These are phyloP conservation scores for Glomeris marginata DNA, from an alignment of 2,888 invertebrate species.

Conservation along the genomic window DNA sequence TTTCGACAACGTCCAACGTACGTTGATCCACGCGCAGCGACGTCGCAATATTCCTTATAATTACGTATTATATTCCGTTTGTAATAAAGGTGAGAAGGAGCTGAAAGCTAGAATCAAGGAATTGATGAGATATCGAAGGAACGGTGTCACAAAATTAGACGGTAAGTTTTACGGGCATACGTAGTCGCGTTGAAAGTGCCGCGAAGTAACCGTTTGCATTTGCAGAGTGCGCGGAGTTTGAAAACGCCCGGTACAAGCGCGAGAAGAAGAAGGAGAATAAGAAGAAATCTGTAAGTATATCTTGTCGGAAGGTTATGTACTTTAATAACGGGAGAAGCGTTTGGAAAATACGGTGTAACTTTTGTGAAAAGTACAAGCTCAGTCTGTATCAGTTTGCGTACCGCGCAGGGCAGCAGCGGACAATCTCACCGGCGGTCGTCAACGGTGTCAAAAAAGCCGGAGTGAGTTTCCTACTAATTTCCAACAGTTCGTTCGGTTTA, in stretches of 20 bases:
- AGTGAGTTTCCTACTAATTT: conserved; percentile 23
- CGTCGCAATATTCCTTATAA: neutral
- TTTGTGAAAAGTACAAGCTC: neutral
- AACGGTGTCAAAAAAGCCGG: conserved; percentile 28
- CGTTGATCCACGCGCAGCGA: conserved; percentile 10
- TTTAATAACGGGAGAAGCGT: no score
- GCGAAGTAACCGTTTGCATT: conserved; percentile 32
- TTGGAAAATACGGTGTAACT: no score
- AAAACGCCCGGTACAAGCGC: conserved; percentile 41
- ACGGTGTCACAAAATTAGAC: conserved; percentile 51
- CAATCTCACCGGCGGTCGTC: conserved; percentile 30
- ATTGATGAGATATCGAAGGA: conserved; percentile 59
- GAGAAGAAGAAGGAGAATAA: conserved; percentile 48
- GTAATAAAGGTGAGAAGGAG: conserved; percentile 51
- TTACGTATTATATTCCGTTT: neutral
- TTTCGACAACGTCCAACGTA: conserved; percentile 42
- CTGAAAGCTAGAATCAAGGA: conserved; percentile 67
- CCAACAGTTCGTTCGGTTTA: neutral
- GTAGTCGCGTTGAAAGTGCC: conserved; percentile 6
- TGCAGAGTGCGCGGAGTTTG: conserved; percentile 76
- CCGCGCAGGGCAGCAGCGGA: conserved; percentile 73
- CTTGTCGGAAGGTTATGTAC: conserved; percentile 1
- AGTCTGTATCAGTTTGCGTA: conserved; percentile 35
- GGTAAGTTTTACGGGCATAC: conserved; percentile 23
- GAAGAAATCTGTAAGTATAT: conserved; percentile 29